A percentile compares a stretch with the other conserved stretches of the same genome.
Conservation (phyloP, 1,140 invertebrate species). For the Nylanderia fulva region DNA sequence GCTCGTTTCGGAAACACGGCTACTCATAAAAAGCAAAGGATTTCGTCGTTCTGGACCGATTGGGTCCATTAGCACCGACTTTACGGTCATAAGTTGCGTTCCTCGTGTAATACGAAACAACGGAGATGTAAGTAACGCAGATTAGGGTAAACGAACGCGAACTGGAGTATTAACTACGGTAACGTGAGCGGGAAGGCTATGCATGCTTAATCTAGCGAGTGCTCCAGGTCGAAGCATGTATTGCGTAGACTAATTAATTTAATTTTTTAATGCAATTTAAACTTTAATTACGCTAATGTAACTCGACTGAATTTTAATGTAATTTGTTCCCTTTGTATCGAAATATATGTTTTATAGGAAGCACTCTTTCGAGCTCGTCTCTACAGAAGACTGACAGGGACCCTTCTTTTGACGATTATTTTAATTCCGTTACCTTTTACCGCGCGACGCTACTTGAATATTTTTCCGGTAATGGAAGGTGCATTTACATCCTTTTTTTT, state of each 20-base stretch:
- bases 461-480: slow-evolving; percentile 5
- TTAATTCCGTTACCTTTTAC: not conserved
- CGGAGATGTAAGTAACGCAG: slow-evolving; percentile 37
- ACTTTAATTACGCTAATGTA: not conserved
- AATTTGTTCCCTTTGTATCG: too few species aligned
- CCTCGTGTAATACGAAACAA: slow-evolving; percentile 34
- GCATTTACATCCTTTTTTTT: not conserved
- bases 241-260: slow-evolving; percentile 3
- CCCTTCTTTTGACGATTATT: not conserved
- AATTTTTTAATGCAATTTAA: not conserved
- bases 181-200: not conserved
- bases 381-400: too few species aligned
- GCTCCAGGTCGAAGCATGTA: not conserved
- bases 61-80: slow-evolving; percentile 38
- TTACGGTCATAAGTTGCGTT: slow-evolving; percentile 11
- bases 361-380: too few species aligned
- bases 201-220: slow-evolving; percentile 27
- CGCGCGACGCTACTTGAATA: not conserved
- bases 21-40: slow-evolving; percentile 32
- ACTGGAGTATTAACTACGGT: slow-evolving; percentile 13
- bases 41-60: slow-evolving; percentile 33
- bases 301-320: too few species aligned
- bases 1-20: not conserved
- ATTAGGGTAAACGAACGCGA: not conserved
- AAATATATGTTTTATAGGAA: too few species aligned